These are phyloP conservation scores for Strigamia crassipes DNA, from an alignment of 2,888 invertebrate species.

Conservation along the genomic window DNA sequence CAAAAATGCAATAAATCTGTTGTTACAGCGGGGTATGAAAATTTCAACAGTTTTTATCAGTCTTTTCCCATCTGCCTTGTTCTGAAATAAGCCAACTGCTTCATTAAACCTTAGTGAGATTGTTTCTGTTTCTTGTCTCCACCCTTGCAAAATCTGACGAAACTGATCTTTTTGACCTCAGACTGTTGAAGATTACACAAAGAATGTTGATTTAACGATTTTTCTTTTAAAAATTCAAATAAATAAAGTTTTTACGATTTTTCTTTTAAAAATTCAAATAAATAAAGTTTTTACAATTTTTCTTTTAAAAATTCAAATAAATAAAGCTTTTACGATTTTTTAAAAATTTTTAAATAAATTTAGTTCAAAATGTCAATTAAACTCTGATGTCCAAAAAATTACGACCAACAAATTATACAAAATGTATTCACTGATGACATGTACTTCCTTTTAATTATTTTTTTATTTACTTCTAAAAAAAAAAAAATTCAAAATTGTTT, in stretches of 20 bases:
- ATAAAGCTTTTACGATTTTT: not conserved
- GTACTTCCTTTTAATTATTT: constrained; percentile 6
- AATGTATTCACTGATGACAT: not conserved
- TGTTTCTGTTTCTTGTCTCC: constrained; percentile 25
- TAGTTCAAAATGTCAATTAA: not conserved
- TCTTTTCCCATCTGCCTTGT: constrained; percentile 18
- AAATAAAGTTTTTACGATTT: not conserved
- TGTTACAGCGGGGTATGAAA: not conserved
- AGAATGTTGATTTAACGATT: constrained; percentile 21
- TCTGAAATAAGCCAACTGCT: constrained; percentile 34
- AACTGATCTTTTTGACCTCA: constrained; percentile 24
- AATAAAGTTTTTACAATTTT: not conserved
- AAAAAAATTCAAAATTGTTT: not conserved
- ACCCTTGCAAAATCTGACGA: constrained; percentile 1
- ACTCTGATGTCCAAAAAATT: not conserved
- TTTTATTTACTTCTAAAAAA: not conserved
- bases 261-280: not conserved
- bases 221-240: not conserved
- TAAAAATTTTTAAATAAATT: not conserved
- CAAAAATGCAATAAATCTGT: not conserved
- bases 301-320: not conserved
- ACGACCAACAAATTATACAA: not conserved
- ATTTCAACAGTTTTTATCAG: constrained; percentile 28
- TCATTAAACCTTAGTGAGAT: not conserved
- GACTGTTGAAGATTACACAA: not conserved